Evolutionary conservation across 2,797 vertebrate species (phyloP).

Genomic region (Apodemus agrarius): DNA sequence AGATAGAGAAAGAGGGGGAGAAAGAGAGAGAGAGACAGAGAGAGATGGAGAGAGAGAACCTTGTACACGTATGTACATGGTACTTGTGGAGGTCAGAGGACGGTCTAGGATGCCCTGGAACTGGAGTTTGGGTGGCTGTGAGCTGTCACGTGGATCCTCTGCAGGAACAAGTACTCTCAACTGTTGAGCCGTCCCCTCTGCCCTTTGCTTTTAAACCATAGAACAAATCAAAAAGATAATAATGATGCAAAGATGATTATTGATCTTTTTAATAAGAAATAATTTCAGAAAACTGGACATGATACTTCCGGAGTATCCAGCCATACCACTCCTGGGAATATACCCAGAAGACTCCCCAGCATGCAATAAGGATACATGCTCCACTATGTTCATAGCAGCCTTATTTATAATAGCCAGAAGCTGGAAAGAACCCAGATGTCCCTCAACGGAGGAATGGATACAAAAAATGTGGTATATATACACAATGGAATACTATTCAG

Average conservation of each 20-base stretch:
- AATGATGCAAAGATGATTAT: background rate
- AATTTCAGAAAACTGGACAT: no score
- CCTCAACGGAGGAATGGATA: no score
- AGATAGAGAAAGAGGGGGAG: no score
- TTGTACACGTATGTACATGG: background rate
- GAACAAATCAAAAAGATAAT: background rate
- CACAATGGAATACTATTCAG: no score
- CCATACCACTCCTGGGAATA: no score
- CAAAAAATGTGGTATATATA: no score
- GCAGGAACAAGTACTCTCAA: background rate
- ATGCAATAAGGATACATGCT: no score
- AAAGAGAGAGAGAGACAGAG: background rate
- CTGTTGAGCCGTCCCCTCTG: background rate
- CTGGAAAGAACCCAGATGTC: no score
- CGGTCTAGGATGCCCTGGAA: background rate
- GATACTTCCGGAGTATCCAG: no score
- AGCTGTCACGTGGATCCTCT: background rate
- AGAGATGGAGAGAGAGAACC: background rate
- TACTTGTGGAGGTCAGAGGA: background rate
- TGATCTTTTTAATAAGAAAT: slow-evolving; percentile 44
- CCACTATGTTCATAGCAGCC: no score
- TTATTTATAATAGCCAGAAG: no score
- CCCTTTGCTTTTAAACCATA: background rate
- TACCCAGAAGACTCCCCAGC: no score
- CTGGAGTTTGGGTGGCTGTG: background rate